Base-by-base conservation (phyloP, 2,888 invertebrate species). In the Cylindroiulus punctatus region DNA sequence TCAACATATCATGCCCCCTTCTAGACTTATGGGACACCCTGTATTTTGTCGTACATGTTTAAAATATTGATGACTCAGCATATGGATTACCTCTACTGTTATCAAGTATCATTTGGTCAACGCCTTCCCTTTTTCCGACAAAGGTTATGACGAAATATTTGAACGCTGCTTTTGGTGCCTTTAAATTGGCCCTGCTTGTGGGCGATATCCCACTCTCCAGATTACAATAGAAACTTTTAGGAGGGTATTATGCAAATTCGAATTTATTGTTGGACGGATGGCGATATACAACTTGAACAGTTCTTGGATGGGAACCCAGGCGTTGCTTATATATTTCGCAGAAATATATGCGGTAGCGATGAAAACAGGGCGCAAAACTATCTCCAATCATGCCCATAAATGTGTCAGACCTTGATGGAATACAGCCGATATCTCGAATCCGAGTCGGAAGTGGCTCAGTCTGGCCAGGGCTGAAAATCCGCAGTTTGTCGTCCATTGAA, bases 381-480 rank as follows among this genome's bases (percentile, higher is more conserved):
- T 57, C 57, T 57, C 57, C 57, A 57, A 57, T 57, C 57, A 22
- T 57, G 57, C n/a, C 57, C 57, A 57, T 57, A 57, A 57, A 57
- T 57, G 22, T 57, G 57, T 57, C 57, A 57, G 22, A 57, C 57
- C 57, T n/a, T 57, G 57, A 57, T 57, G 57, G 57, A 57, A 57
- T 57, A 57, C 57, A n/a, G 22, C 57, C 57, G 22, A 57, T 57
- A 57, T 57, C 57, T 57, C 57, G 57, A 57, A 57, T 57, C 57
- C 57, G 57, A 22, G 22, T 57, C 57, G 57, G 57, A 57, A 57
- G 57, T 57, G 22, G n/a, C n/a, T n/a, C 57, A 57, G 57, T 57
- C 57, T 57, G 57, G n/a, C 57, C 57, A 57, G 19, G n/a, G 22
- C 57, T 57, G 57, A 57, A 57, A 57, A 57, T n/a, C 57, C 57